Percentiles rank a stretch among this genome's conserved stretches.
Evolutionary conservation across 2,113 vertebrate species (phyloP).

Genomic region (Pimephales promelas): DNA sequence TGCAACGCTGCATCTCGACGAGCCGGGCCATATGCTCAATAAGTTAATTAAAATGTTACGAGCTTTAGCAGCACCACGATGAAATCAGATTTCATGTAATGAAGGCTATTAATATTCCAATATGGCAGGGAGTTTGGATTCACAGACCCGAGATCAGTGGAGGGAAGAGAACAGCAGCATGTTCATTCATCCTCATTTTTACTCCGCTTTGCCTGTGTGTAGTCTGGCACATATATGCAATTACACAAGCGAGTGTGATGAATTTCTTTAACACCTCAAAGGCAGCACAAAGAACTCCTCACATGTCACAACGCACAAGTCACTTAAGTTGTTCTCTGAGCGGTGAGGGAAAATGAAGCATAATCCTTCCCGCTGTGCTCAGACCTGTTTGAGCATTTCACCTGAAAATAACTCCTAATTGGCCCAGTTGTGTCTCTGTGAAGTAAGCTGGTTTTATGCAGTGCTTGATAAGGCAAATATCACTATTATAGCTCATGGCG

Average conservation of each 20-base stretch:
- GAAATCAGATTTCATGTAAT: constrained; percentile 76
- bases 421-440: constrained; percentile 54
- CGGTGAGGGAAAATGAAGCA: constrained; percentile 38
- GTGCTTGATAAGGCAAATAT: background rate
- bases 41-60: constrained; percentile 76
- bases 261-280: constrained; percentile 26
- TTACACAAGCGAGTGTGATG: constrained; percentile 12
- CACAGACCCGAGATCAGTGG: constrained; percentile 65
- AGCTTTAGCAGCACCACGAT: constrained; percentile 68
- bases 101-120: constrained; percentile 78
- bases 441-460: constrained; percentile 45
- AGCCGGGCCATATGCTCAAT: constrained; percentile 72
- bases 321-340: constrained; percentile 45
- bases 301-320: constrained; percentile 23
- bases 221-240: constrained; percentile 9
- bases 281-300: background rate
- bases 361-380: constrained; percentile 51
- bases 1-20: constrained; percentile 63
- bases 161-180: constrained; percentile 54
- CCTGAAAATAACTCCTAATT: constrained; percentile 60
- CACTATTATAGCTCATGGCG: background rate
- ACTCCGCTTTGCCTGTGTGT: background rate
- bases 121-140: constrained; percentile 67
- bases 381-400: constrained; percentile 47
- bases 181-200: constrained; percentile 52